These are phyloP conservation scores for Polypterus bichir DNA, from an alignment of 2,113 vertebrate genomes.

Conservation along the genomic window DNA sequence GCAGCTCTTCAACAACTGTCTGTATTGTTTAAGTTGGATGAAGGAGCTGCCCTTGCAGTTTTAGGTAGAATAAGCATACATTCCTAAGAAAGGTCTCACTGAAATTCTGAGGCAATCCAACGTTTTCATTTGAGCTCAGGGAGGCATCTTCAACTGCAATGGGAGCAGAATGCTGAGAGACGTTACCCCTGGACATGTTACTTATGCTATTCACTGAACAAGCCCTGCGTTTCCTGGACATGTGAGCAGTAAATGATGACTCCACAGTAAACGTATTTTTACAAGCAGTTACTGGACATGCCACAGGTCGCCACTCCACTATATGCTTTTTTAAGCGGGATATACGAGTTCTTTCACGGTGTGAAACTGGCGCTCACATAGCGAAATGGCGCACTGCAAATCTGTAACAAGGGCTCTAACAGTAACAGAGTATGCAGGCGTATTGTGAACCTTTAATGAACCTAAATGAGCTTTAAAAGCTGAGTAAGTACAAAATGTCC, in stretches of 20 bases:
- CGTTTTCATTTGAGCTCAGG: constrained; percentile 16
- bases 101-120: constrained; percentile 18
- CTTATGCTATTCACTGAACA: constrained; percentile 16
- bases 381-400: constrained; percentile 24
- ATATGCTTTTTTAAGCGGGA: constrained; percentile 28
- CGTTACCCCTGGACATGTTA: constrained; percentile 13
- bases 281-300: constrained; percentile 25
- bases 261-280: constrained; percentile 20
- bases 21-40: constrained; percentile 30
- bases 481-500: constrained; percentile 14
- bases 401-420: constrained; percentile 9
- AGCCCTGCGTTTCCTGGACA: constrained; percentile 28
- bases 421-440: constrained; percentile 7
- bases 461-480: constrained; percentile 19
- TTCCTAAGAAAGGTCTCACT: constrained; percentile 21
- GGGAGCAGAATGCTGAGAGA: constrained; percentile 12
- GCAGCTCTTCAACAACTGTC: constrained; percentile 22
- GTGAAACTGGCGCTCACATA: constrained; percentile 25
- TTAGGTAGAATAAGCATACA: constrained; percentile 25
- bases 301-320: constrained; percentile 20
- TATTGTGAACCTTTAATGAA: constrained; percentile 10
- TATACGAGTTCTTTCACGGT: constrained; percentile 23
- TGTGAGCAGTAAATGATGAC: constrained; percentile 30
- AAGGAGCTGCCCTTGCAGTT: constrained; percentile 24
- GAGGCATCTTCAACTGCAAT: too few species aligned